Evolutionary conservation across 2,113 vertebrate species (phyloP), one percentile per base, ranked within the genome.

Genomic region (Daphoenositta chrysoptera): DNA sequence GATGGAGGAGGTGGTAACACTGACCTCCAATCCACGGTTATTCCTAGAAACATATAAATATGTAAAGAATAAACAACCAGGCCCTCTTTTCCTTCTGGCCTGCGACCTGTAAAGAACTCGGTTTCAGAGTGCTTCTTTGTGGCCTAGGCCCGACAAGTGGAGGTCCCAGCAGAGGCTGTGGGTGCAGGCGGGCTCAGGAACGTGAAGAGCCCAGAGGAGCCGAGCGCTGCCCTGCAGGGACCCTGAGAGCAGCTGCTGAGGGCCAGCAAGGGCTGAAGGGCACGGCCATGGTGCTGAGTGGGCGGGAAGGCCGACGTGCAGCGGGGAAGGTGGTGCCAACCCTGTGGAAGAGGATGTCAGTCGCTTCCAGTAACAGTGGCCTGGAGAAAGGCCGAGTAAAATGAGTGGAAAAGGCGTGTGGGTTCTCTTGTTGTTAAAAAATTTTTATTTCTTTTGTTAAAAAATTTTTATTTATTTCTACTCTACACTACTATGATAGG

Each of bases 391-490:
- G 21, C 6, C 1, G 6, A 37, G 27, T 3, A 54, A 45, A 45
- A 54, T 19, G 3, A 17, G 4, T 53, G 24, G 2, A 14, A 16
- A 53, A 42, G 19, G 1, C 3, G 1, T 3, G 3, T 10, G 7
- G 28, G 7, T 23, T 47, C 17, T 70, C 15, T 4, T 24, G 12
- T 2, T 7, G 27, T 16, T 22, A 64, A 72, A 10, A 2, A 7
- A 0, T 12, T 9, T 57, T 50, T 44, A 61, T 71, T 83, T 35
- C 1, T 18, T n/a, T n/a, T n/a, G n/a, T n/a, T n/a, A n/a, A n/a
- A n/a, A n/a, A n/a, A n/a, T n/a, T n/a, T n/a, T n/a, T n/a, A n/a
- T 44, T 35, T 27, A 56, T n/a, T n/a, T n/a, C n/a, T n/a, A n/a
- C n/a, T n/a, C n/a, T n/a, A n/a, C n/a, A n/a, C n/a, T n/a, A n/a